A percentile compares a stretch with the other conserved stretches of the same genome.
Evolutionary conservation across 2,888 invertebrate species (phyloP).

Genomic region (Apoderus coryli): DNA sequence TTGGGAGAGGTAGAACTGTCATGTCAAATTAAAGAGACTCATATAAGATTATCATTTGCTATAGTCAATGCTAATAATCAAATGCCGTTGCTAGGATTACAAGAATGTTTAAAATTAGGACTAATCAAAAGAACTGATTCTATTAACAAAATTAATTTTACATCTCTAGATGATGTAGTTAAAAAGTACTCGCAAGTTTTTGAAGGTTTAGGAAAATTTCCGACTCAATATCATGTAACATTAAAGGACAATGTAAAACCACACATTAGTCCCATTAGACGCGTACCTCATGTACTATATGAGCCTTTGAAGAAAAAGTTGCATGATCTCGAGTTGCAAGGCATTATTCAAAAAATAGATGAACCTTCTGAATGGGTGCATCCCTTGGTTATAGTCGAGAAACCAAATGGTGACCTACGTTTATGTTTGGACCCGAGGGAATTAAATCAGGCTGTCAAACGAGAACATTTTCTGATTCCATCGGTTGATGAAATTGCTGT

Average conservation of each 20-base stretch:
- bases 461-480: no score
- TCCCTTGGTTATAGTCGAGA: slow-evolving; percentile 15
- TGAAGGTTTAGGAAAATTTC: slow-evolving; percentile 10
- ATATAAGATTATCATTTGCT: slow-evolving; percentile 8
- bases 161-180: slow-evolving; percentile 5
- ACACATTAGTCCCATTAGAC: background rate
- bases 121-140: slow-evolving; percentile 10
- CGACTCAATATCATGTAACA: slow-evolving; percentile 10
- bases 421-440: slow-evolving; percentile 14
- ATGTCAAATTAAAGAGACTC: slow-evolving; percentile 7
- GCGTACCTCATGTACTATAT: background rate
- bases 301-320: background rate
- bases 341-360: no score
- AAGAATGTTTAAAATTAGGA: slow-evolving; percentile 10
- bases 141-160: slow-evolving; percentile 5
- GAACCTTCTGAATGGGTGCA: no score
- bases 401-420: slow-evolving; percentile 12
- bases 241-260: slow-evolving; percentile 11
- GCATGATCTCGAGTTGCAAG: background rate
- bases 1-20: no score
- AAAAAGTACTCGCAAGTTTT: slow-evolving; percentile 5
- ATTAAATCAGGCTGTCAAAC: no score
- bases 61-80: slow-evolving; percentile 10
- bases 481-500: slow-evolving; percentile 12
- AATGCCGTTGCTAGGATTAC: no score